Evolutionary conservation across 1,140 invertebrate species (phyloP), one percentile per base, ranked within the genome.

Genomic region (Bradynema listronoti): DNA sequence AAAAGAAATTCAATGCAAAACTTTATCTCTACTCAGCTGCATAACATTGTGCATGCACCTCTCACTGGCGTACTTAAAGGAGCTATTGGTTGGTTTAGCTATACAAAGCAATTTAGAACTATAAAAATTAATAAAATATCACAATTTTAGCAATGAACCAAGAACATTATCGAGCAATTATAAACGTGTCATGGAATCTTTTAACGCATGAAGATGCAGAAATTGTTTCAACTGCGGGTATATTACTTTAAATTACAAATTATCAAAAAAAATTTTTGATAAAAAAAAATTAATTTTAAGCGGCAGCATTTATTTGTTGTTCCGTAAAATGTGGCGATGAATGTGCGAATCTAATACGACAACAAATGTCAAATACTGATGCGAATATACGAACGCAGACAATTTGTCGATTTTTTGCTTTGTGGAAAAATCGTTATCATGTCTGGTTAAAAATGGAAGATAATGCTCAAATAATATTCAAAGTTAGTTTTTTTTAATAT

Each of bases 361-460:
- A 85, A 36, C 87, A 90, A 43, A 80, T 98, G 30, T 86, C 88
- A 49, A 86, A 92, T 79, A 82, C 84, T 42, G 88, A 90, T 73
- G 84, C 88, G 0, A 82, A 84, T 27, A 83, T 85, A 30, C 80
- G 89, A 61, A 87, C 89, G 36, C 86, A 86, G 74, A 86, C 88
- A 1, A 85, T 91, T 61, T 57, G 14, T 58, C 84, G 88, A 61
- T 97, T 95, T 81, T 87, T 93, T 83, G 86, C 89, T 6, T 82
- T 98, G 33, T 99, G 94, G 94, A 90, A 90, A 76, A 86, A 89
- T 66, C 83, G 95, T n/a, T 94, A 91, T 79, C 94, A 98, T 83
- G 90, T 94, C 4, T 98, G 93, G 93, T 88, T 91, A 0, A 83
- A 93, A 60, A 94, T 99, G 91, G 95, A 99, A 81, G 92, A 97